Conservation (phyloP, 2,797 vertebrate genomes). For the Odontamblyopus lacepedii region DNA sequence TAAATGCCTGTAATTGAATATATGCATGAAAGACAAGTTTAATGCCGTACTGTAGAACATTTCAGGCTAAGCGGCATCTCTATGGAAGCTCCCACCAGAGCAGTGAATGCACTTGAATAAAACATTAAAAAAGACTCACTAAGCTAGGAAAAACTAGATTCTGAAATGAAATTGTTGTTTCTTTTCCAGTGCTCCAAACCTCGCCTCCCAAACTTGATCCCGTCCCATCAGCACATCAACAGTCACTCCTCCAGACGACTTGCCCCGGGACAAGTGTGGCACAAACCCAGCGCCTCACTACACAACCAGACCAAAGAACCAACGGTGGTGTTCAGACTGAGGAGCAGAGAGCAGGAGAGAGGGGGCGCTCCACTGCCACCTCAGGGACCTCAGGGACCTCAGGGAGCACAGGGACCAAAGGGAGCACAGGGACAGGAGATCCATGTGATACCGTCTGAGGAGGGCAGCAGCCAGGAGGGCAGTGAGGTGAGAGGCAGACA, state of each 20-base stretch:
- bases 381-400: too few species aligned
- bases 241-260: slow-evolving; percentile 19
- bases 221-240: slow-evolving; percentile 30
- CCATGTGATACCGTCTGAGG: neutral
- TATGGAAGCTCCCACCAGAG: too few species aligned
- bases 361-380: too few species aligned
- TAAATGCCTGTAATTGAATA: too few species aligned
- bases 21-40: too few species aligned
- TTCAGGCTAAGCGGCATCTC: too few species aligned
- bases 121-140: too few species aligned
- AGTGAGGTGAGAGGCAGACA: neutral
- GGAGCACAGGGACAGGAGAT: neutral
- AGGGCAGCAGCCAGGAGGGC: neutral
- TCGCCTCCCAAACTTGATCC: slow-evolving; percentile 52
- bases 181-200: slow-evolving; percentile 20
- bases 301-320: slow-evolving; percentile 38
- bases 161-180: neutral
- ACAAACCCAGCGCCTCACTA: slow-evolving; percentile 23
- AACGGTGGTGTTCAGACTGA: slow-evolving; percentile 57
- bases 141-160: neutral
- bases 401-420: too few species aligned
- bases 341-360: slow-evolving; percentile 35
- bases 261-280: slow-evolving; percentile 34
- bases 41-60: too few species aligned
- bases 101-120: too few species aligned